Evolutionary conservation across 2,888 invertebrate species (phyloP).

Genomic region (Drosophila fulvimacula): DNA sequence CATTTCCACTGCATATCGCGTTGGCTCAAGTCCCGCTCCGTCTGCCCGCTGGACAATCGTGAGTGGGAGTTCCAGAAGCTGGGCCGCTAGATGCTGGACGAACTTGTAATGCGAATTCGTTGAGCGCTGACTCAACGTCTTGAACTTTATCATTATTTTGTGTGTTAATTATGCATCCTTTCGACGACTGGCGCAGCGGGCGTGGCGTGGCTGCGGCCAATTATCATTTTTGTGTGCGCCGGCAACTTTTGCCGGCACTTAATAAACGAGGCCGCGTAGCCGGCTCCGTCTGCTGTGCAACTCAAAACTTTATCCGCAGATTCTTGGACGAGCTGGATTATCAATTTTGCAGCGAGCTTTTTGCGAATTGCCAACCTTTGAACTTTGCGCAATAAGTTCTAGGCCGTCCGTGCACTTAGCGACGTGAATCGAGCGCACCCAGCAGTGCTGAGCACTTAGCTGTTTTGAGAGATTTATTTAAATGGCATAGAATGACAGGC

Average conservation of each 20-base stretch:
- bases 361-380: conserved; percentile 69
- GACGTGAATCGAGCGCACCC: background rate
- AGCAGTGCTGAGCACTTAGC: background rate
- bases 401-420: conserved; percentile 56
- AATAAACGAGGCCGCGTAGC: conserved; percentile 59
- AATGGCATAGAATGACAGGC: too few species aligned
- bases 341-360: conserved; percentile 71
- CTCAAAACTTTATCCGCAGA: conserved; percentile 69
- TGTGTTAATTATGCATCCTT: conserved; percentile 78
- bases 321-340: conserved; percentile 50
- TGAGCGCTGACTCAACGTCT: conserved; percentile 59
- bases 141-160: conserved; percentile 78
- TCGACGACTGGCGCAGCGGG: conserved; percentile 44
- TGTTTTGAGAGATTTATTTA: background rate
- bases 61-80: conserved; percentile 99
- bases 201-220: conserved; percentile 53
- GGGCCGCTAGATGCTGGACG: conserved; percentile 83
- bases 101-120: conserved; percentile 53
- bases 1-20: conserved; percentile 99
- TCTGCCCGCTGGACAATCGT: conserved; percentile 99
- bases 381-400: conserved; percentile 70
- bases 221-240: conserved; percentile 70
- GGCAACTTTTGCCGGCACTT: conserved; percentile 73
- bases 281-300: conserved; percentile 13
- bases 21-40: conserved; percentile 99